Evolutionary conservation across 2,797 vertebrate species (phyloP).

Genomic region (Rhincodon typus): DNA sequence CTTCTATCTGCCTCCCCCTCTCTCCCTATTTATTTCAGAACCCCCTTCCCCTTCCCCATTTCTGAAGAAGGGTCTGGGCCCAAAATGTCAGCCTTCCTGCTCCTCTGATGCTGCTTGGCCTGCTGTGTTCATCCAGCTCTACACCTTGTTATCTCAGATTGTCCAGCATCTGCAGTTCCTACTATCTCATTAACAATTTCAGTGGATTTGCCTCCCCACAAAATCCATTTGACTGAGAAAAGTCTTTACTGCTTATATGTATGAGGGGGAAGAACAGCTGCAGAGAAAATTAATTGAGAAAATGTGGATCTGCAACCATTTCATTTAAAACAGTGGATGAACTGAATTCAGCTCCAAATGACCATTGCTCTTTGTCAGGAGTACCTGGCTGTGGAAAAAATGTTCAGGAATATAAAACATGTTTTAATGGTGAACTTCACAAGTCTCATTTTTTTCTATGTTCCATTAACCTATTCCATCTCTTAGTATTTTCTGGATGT

Average conservation of each 20-base stretch:
- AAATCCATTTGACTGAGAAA: not conserved
- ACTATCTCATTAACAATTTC: not conserved
- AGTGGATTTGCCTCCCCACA: not conserved
- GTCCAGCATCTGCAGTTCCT: no score
- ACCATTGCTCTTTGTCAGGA: not conserved
- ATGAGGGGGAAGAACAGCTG: not conserved
- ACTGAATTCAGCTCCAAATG: not conserved
- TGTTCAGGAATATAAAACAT: not conserved
- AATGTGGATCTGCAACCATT: not conserved
- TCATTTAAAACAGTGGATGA: not conserved
- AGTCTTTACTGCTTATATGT: not conserved
- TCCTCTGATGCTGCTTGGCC: no score
- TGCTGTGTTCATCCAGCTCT: no score
- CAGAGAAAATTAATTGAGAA: not conserved
- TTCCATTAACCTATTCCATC: not conserved
- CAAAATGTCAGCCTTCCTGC: no score
- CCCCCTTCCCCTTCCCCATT: no score
- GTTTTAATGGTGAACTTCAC: not conserved
- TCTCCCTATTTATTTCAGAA: no score
- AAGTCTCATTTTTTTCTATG: not conserved
- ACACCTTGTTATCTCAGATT: no score
- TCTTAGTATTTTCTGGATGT: not conserved
- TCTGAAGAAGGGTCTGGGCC: no score
- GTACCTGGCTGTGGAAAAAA: not conserved
- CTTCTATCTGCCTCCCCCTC: no score